Percentiles rank a stretch among this genome's conserved stretches.
Conservation (phyloP, 2,113 vertebrate genomes). For the Microtus richardsoni region DNA sequence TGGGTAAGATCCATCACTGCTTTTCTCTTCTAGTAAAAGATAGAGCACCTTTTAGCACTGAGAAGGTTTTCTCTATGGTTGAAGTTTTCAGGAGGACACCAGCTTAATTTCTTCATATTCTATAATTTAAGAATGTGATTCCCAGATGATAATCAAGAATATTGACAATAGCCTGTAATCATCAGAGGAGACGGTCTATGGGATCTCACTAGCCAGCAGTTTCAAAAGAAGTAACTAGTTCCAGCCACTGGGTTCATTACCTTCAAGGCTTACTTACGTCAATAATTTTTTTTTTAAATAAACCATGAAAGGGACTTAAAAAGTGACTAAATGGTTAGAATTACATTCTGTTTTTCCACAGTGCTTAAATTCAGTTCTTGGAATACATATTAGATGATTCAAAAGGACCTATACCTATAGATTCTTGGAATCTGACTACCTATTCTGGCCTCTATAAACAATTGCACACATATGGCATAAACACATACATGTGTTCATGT, state of each 20-base stretch:
- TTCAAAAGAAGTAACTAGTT: not conserved
- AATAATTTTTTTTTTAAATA: not conserved
- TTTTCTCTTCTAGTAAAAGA: not conserved
- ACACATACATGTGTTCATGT: accelerated
- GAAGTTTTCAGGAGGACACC: not conserved
- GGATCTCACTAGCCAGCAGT: not conserved
- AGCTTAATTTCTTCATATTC: not conserved
- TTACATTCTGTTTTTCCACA: no score
- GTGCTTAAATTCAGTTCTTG: not conserved
- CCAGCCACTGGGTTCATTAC: not conserved
- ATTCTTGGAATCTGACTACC: not conserved
- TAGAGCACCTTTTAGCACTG: not conserved
- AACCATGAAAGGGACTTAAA: not conserved
- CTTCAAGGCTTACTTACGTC: not conserved
- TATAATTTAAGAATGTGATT: not conserved
- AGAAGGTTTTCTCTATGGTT: not conserved
- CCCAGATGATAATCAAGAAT: not conserved
- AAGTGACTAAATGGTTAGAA: not conserved
- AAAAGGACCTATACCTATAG: not conserved
- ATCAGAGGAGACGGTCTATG: no score
- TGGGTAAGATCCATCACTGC: not conserved
- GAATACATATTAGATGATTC: not conserved
- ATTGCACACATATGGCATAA: not conserved
- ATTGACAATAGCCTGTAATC: not conserved
- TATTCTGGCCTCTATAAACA: not conserved